Base-by-base conservation (phyloP, 2,888 invertebrate species). In the Nymphalis polychloros region DNA sequence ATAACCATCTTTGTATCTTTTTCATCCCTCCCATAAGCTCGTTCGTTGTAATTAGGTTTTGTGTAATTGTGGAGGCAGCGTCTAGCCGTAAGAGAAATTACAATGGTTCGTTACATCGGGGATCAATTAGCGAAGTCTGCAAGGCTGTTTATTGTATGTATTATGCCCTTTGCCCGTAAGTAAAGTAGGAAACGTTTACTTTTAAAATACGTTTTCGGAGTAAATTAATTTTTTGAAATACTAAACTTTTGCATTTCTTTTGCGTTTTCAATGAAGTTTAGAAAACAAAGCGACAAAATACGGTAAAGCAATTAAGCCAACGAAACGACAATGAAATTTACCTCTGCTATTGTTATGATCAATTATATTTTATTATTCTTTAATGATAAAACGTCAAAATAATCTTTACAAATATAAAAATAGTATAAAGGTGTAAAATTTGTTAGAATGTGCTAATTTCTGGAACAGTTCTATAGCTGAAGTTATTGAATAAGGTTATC, bases 111-210 rank as follows among this genome's bases (percentile, higher is more conserved):
- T 83, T 78, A 82, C 75, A 75, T 84, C 80, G 77, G 78, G 77
- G 78, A 79, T 82, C 82, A 86, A 85, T 86, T 86, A 84, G 79
- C 68, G 75, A 79, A 78, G 80, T 81, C 81, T 81, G 70, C 55
- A 67, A 69, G 69, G 67, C 75, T 73, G 73, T 73, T 73, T 72
- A 73, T 72, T 72, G 72, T 72, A 67, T 67, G 62, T 70, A 70
- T 69, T 71, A 73, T 69, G 62, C 59, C 70, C 49, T 70, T 70
- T 62, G 50, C 60, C 67, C 70, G 53, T 61, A 64, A 35, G 35
- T 61, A 50, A 59, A 31, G 53, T 16, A 55, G 53, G 52, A 55
- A 55, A 20, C 67, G 64, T 64, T 70, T 67, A 52, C 57, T 50
- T 60, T 53, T 35, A 41, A 61, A 67, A 53, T 66, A 70, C 59